phyloP scores from a whole-genome alignment of 30 jellyfish, hydroid and myxozoan genomes.

The Rhopilema esculentum region DNA sequence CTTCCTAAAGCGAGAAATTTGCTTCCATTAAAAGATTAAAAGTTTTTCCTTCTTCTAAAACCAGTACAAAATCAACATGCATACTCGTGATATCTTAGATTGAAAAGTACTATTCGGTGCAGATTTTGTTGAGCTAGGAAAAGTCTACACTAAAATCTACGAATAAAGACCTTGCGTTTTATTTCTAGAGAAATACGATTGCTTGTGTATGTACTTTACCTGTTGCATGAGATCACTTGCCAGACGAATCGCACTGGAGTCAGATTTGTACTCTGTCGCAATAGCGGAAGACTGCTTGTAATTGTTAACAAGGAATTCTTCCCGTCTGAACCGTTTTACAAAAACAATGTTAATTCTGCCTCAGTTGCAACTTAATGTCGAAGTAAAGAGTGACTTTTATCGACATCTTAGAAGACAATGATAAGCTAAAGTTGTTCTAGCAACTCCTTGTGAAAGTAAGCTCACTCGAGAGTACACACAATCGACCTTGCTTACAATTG shows the following conservation, averaged over 20 bases:
- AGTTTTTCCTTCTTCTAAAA: too few relatives aligned
- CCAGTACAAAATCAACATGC: too few relatives aligned
- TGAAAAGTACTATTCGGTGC: too few relatives aligned
- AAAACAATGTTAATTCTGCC: not conserved
- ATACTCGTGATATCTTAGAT: too few relatives aligned
- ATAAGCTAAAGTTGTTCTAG: not conserved
- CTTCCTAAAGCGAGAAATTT: too few relatives aligned
- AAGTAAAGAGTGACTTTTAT: not conserved
- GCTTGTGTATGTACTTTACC: not conserved
- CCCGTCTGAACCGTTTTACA: not conserved
- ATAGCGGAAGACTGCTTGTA: not conserved
- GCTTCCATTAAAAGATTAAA: too few relatives aligned
- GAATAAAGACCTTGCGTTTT: too few relatives aligned
- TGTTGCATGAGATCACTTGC: not conserved
- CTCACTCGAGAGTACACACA: not conserved
- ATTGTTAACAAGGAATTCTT: not conserved
- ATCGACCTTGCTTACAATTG: not conserved
- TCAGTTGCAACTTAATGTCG: not conserved
- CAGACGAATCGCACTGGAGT: not conserved
- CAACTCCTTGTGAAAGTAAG: not conserved
- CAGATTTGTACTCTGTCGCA: not conserved
- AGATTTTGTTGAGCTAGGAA: too few relatives aligned
- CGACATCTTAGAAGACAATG: not conserved
- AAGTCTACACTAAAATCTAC: too few relatives aligned
- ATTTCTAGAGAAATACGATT: too few relatives aligned